phyloP scores from a whole-genome alignment of 2,888 invertebrate species.

The Trachelus tabidus region DNA sequence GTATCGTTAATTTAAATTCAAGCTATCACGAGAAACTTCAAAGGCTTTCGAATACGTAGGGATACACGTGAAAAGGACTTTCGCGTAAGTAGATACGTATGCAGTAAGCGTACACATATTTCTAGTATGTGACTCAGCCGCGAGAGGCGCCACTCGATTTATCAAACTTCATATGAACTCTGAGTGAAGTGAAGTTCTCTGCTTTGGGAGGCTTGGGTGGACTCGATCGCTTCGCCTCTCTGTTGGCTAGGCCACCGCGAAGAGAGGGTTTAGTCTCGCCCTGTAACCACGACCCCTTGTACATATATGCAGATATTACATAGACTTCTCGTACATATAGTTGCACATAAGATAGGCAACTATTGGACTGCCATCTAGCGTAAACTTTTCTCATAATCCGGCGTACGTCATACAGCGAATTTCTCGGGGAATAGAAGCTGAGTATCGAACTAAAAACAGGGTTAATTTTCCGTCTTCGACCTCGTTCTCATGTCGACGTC shows the following conservation, averaged over 20 bases:
- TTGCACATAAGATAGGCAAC: not conserved
- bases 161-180: constrained; percentile 5
- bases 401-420: not conserved
- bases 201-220: not conserved
- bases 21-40: not conserved
- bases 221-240: not conserved
- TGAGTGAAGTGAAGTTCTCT: not conserved
- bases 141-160: constrained; percentile 1
- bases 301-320: not conserved
- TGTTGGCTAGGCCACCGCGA: not conserved
- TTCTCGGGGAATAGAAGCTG: not conserved
- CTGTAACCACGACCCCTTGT: not conserved
- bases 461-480: not conserved
- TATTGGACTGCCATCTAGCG: not conserved
- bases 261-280: constrained; percentile 1
- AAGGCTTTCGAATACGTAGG: not conserved
- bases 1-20: not conserved
- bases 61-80: not conserved
- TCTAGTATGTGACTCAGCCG: not conserved
- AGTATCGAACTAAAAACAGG: not conserved
- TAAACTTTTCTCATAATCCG: not conserved
- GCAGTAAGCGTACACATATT: not conserved
- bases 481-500: not conserved
- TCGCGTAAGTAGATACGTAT: not conserved
- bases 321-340: not conserved